Conservation (phyloP, 2,113 vertebrate genomes). For the Erinaceus europaeus region DNA sequence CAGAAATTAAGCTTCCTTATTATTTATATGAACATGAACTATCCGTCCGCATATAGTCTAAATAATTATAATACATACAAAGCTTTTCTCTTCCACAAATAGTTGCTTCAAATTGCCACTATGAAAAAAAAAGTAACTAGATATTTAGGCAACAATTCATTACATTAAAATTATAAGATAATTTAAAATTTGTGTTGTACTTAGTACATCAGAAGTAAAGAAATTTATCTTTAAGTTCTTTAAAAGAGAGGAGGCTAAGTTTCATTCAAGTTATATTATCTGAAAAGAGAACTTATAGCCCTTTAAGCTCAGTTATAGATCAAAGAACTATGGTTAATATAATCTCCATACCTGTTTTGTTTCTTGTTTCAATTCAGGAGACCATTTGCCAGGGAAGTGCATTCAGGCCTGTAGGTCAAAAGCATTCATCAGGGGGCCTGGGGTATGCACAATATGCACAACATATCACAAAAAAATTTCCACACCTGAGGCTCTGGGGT, state of each 20-base stretch:
- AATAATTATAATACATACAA: neutral
- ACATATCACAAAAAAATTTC: no score
- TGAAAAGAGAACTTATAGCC: no score
- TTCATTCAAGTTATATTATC: neutral
- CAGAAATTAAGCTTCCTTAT: neutral
- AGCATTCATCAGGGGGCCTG: no score
- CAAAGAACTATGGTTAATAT: no score
- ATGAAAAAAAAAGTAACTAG: neutral
- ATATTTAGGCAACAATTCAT: neutral
- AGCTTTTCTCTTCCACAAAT: neutral
- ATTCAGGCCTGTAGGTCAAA: neutral
- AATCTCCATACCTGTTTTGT: neutral
- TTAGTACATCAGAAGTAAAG: neutral
- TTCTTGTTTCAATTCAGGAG: no score
- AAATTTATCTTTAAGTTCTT: neutral
- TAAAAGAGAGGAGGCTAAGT: neutral
- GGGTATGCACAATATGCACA: no score
- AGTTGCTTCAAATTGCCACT: neutral
- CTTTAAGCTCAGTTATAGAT: no score
- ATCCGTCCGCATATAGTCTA: neutral
- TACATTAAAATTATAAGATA: neutral
- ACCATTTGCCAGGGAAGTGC: neutral
- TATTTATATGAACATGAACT: neutral
- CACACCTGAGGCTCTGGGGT: no score
- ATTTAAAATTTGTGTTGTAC: neutral